Evolutionary conservation across 1,140 invertebrate genomes (phyloP).

Genomic region (Drosophila micromelanica): DNA sequence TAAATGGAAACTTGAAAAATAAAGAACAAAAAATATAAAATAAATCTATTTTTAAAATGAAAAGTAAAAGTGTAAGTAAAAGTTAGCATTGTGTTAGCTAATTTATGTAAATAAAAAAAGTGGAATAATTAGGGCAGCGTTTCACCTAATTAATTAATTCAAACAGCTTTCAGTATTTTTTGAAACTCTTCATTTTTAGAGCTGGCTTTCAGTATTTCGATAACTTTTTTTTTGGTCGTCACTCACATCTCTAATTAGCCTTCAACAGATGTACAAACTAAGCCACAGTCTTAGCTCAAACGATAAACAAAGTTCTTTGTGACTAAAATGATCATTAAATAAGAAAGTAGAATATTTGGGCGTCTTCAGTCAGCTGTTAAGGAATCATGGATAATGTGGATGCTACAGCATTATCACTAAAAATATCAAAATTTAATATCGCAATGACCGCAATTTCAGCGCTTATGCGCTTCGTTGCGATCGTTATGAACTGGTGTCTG

Average conservation of each 20-base stretch:
- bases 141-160: not conserved
- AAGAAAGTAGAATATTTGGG: not conserved
- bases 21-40: conserved; percentile 10
- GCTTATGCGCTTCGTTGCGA: conserved; percentile 51
- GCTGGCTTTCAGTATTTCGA: conserved; percentile 9
- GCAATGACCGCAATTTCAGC: conserved; percentile 37
- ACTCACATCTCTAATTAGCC: conserved; percentile 18
- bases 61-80: conserved; percentile 8
- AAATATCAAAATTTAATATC: conserved; percentile 37
- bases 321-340: conserved; percentile 9
- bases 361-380: not conserved
- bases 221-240: conserved; percentile 4
- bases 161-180: conserved; percentile 8
- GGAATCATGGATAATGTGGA: conserved; percentile 10
- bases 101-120: not conserved
- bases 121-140: not conserved
- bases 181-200: not conserved
- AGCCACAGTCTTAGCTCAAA: not conserved
- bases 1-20: conserved; percentile 23
- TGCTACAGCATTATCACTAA: not conserved
- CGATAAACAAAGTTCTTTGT: not conserved
- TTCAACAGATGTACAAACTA: not conserved
- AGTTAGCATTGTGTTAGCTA: not conserved
- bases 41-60: not conserved
- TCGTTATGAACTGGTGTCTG: conserved; percentile 57